phyloP scores from a whole-genome alignment of 2,113 vertebrate species.

The Tursiops truncatus region DNA sequence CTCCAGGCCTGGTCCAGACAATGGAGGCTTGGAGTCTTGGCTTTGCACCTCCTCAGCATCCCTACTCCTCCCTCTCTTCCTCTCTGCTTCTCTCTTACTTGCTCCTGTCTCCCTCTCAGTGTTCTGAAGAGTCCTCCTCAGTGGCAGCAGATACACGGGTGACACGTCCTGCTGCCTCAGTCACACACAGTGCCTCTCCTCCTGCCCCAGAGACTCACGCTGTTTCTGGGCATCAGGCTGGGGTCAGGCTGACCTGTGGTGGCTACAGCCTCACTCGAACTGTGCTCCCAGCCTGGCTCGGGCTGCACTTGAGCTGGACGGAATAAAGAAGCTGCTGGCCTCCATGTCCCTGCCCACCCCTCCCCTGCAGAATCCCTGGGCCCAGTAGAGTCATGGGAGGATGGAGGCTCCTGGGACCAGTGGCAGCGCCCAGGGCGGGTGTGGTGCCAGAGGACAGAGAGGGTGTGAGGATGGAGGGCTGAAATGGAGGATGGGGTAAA shows the following conservation, averaged over 20 bases:
- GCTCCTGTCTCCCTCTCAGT: no score
- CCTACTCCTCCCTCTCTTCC: not conserved
- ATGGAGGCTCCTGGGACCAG: accelerated
- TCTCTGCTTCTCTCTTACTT: not conserved
- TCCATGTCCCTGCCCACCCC: not conserved
- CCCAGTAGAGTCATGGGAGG: not conserved
- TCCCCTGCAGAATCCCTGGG: not conserved
- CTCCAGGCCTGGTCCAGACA: not conserved
- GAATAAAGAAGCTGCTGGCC: not conserved
- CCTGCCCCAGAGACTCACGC: not conserved
- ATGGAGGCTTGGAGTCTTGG: not conserved
- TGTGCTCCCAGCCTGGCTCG: not conserved
- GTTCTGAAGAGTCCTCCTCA: not conserved
- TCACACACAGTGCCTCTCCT: not conserved
- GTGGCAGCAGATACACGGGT: not conserved
- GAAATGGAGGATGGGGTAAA: no score
- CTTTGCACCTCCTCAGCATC: not conserved
- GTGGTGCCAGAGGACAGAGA: not conserved
- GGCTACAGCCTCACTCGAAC: not conserved
- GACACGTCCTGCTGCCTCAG: not conserved
- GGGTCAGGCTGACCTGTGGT: not conserved
- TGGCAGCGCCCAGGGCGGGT: not conserved
- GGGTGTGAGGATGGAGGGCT: no score
- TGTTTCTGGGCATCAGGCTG: not conserved
- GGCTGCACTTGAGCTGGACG: not conserved